A percentile compares a stretch with the other conserved stretches of the same genome.
Conservation (phyloP, 1,140 invertebrate genomes). For the honey bee (Apis mellifera) region Amel_HAv3.1 CM009931.2:21767001-21767500, state of each 20-base stretch:
- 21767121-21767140: background rate
- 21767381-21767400: background rate
- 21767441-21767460: background rate
- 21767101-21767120: background rate
- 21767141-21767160: background rate
- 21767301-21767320: constrained; percentile 67
- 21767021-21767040: constrained; percentile 10
- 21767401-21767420: background rate
- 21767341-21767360: constrained; percentile 45
- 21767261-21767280: constrained; percentile 17
- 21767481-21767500: constrained; percentile 29
- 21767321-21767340: constrained; percentile 42
- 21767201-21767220: constrained; percentile 5
- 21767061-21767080: background rate
- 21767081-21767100: background rate
- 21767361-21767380: constrained; percentile 33
- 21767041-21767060: background rate
- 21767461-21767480: background rate
- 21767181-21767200: constrained; percentile 13
- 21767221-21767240: constrained; percentile 34
- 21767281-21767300: constrained; percentile 59
- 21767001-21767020: background rate
- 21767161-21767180: constrained; percentile 33
- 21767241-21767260: constrained; percentile 44
- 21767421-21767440: background rate